A percentile compares a stretch with the other conserved stretches of the same genome.
These are phyloP conservation scores for Pluvialis apricaria DNA, from an alignment of 2,113 vertebrate species.

Conservation along the genomic window DNA sequence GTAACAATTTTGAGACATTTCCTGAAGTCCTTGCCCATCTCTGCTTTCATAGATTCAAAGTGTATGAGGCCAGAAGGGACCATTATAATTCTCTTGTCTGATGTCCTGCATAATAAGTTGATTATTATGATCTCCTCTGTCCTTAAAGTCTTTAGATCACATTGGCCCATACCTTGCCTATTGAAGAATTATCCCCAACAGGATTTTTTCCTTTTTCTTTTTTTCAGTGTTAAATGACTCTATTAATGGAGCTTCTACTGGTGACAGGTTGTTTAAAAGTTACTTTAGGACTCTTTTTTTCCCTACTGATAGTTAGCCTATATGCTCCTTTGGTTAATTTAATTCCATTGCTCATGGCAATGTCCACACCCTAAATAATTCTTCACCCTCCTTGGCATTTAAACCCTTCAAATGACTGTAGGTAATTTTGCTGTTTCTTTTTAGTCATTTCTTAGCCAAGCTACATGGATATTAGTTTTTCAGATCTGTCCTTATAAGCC, in stretches of 20 bases:
- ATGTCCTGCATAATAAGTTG: neutral
- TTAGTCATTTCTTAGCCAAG: conserved; percentile 1
- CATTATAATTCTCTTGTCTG: neutral
- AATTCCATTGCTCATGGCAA: conserved; percentile 12
- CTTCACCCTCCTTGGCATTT: conserved; percentile 37
- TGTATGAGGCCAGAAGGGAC: neutral
- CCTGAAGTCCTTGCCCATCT: neutral
- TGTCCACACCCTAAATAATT: conserved; percentile 58
- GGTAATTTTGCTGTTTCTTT: neutral
- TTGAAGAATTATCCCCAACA: conserved; percentile 55
- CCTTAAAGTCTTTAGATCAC: neutral
- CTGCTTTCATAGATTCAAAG: neutral
- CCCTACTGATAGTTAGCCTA: neutral
- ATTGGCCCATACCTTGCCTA: neutral
- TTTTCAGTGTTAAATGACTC: conserved; percentile 54
- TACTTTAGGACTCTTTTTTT: conserved; percentile 3
- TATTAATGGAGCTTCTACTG: conserved; percentile 39
- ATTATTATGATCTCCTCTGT: conserved; percentile 29
- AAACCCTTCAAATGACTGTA: conserved; percentile 18
- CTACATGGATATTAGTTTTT: neutral
- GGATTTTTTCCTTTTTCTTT: conserved; percentile 27
- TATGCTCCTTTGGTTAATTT: conserved; percentile 5
- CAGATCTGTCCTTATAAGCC: neutral
- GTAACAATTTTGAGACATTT: neutral
- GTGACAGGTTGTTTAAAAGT: conserved; percentile 9